Base-by-base conservation (phyloP, 2,113 vertebrate genomes). In the Zosterops pallidus region DNA sequence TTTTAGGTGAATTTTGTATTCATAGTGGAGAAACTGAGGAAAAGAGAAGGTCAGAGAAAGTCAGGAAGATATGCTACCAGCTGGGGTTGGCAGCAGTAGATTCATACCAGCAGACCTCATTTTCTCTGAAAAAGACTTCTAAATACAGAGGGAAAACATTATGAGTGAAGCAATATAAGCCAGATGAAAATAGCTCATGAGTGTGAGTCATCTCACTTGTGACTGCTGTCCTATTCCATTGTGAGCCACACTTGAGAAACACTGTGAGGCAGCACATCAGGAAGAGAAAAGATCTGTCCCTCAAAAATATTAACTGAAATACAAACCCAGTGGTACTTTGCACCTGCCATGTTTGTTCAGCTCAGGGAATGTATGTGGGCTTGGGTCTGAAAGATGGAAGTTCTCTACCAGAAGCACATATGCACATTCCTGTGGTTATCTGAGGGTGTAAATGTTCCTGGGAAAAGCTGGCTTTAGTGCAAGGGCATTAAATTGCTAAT, bases 191-290 rank as follows among this genome's bases (percentile, higher is more conserved):
- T 82, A 96, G 53, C 74, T 95, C 70, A 76, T 84, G 62, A 86
- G 71, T 24, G 46, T 94, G 89, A 97, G 65, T 97, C 96, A 96
- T 93, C 81, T 52, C 41, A 64, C 94, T 94, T 90, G 81, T 94
- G 92, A 94, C 78, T 91, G 52, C 68, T 86, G 41, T 92, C 76
- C 74, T 83, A 60, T 83, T 50, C 62, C 84, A 72, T 41, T 70
- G 67, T 78, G 64, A 94, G 72, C 70, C 26, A 64, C 6, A 50
- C 79, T 89, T 93, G 76, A 95, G 85, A 79, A 92, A 44, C 39
- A 13, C 53, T 62, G 24, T 62, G 67, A 78, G 85, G 62, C 53
- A 70, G 55, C 35, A 19, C 59, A 76, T 69, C 79, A 79, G 37
- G 53, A 53, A 65, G n/a, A 67, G 83, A 63, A 82, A 82, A 86